Base-by-base conservation (phyloP, 2,888 invertebrate genomes). In the Noctua janthe region DNA sequence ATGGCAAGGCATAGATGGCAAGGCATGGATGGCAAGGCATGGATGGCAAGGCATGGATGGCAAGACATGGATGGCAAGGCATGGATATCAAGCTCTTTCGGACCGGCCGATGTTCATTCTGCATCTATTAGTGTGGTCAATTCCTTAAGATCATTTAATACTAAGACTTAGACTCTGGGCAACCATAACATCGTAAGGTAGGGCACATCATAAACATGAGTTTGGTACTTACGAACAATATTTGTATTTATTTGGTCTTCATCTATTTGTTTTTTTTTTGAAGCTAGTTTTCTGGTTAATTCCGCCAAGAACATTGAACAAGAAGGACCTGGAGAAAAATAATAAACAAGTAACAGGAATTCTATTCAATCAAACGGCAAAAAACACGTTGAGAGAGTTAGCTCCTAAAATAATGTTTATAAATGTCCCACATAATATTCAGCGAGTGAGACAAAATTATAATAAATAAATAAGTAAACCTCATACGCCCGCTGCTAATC, bases 241-340 rank as follows among this genome's bases (percentile, higher is more conserved):
- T 95, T 95, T 79, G 80, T 93, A 7, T 95, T 91, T 7, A 17
- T 47, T 15, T 91, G 81, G 23, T 67, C 76, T 81, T 95, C 94
- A 64, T 92, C 93, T 81, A 94, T 94, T 82, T 94, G 90, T 84
- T 91, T 94, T 83, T 92, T 94, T 88, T 93, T 95, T 3, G 90
- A 90, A 10, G 94, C 94, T 78, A 96, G 88, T 89, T 94, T 96
- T 90, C 92, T 93, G 15, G 95, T 93, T 76, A 97, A 85, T 82
- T 96, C 96, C 23, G 95, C 92, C 71, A 97, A 91, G 86, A 96
- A 97, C 95, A 95, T 96, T 23, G 96, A 96, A 89, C 97, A 97
- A 17, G 95, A 93, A 73, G 96, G 94, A 54, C 96, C 97, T 97
- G 82, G 69, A 80, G 84, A 80, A 29, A 80, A 77, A 71, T 17